A percentile compares a stretch with the other conserved stretches of the same genome.
Evolutionary conservation across 2,113 vertebrate genomes (phyloP).

Genomic region (Coturnix japonica): DNA sequence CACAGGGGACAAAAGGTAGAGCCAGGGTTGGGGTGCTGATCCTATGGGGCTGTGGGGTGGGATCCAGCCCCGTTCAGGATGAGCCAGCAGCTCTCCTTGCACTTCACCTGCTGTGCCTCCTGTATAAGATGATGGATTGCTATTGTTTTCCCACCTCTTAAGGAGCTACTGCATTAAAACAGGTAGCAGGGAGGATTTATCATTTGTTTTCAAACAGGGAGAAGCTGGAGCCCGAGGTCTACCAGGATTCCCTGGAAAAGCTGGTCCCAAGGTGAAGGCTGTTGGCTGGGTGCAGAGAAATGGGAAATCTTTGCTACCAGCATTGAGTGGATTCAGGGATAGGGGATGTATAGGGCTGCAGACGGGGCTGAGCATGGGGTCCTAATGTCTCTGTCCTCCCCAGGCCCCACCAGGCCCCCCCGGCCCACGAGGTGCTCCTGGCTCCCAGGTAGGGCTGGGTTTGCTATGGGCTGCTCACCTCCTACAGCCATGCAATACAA

Average conservation of each 20-base stretch:
- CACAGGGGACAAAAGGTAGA: constrained; percentile 81
- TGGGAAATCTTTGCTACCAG: rapidly evolving
- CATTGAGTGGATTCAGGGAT: background rate
- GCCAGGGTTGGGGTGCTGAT: background rate
- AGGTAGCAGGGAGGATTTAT: rapidly evolving
- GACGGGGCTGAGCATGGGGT: rapidly evolving
- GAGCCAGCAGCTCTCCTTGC: background rate
- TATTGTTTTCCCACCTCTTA: background rate
- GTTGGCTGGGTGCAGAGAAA: background rate
- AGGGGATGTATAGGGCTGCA: background rate
- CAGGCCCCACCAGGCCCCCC: constrained; percentile 82
- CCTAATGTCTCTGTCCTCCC: background rate
- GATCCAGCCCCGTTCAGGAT: background rate
- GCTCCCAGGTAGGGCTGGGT: constrained; percentile 78
- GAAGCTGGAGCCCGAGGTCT: constrained; percentile 80
- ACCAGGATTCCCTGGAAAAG: constrained; percentile 78
- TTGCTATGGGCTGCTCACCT: background rate
- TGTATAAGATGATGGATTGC: background rate
- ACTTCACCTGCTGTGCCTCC: background rate
- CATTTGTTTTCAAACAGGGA: constrained; percentile 73
- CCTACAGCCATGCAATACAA: rapidly evolving
- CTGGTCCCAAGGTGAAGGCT: constrained; percentile 80
- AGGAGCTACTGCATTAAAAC: background rate
- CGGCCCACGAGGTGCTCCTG: constrained; percentile 81
- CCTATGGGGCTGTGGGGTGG: background rate